A percentile compares a stretch with the other conserved stretches of the same genome.
Evolutionary conservation across 1,140 invertebrate genomes (phyloP).

Genomic region (Drosophila orena): DNA sequence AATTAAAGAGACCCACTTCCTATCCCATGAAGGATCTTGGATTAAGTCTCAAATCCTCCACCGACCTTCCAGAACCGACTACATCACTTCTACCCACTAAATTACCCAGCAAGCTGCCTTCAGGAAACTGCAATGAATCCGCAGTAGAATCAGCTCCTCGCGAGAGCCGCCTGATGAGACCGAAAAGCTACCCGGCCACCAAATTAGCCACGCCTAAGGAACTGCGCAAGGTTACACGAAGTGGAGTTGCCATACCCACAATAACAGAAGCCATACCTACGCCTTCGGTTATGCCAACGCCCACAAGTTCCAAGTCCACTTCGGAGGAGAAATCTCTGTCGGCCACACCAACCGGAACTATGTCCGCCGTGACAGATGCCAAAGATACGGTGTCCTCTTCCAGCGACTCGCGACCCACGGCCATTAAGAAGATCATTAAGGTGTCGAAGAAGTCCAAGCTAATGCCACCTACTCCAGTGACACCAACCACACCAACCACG

Average conservation of each 20-base stretch:
- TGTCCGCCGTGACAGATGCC: conserved; percentile 25
- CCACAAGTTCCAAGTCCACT: conserved; percentile 53
- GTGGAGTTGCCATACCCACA: conserved; percentile 64
- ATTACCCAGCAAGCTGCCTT: conserved; percentile 39
- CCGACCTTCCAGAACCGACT: conserved; percentile 18
- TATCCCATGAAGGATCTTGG: conserved; percentile 84
- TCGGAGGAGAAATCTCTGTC: conserved; percentile 62
- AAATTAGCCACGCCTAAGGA: conserved; percentile 82
- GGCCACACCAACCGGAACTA: conserved; percentile 32
- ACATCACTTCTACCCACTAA: conserved; percentile 38
- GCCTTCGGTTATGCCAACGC: background rate
- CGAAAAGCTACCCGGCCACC: conserved; percentile 86
- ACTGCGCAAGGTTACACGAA: conserved; percentile 65
- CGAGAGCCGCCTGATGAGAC: conserved; percentile 74
- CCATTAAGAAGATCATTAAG: conserved; percentile 69
- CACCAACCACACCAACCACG: conserved; percentile 33
- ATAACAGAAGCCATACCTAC: conserved; percentile 40
- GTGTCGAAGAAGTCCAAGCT: conserved; percentile 78
- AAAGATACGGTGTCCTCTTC: conserved; percentile 56
- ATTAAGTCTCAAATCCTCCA: conserved; percentile 41
- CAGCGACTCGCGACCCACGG: conserved; percentile 51
- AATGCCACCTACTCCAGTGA: conserved; percentile 59
- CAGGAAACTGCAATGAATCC: conserved; percentile 1
- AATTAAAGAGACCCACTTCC: conserved; percentile 87
- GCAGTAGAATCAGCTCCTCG: conserved; percentile 15